Evolutionary conservation across 1,140 invertebrate species (phyloP), one percentile per base, ranked within the genome.

Genomic region (Drosophila ercepeae): DNA sequence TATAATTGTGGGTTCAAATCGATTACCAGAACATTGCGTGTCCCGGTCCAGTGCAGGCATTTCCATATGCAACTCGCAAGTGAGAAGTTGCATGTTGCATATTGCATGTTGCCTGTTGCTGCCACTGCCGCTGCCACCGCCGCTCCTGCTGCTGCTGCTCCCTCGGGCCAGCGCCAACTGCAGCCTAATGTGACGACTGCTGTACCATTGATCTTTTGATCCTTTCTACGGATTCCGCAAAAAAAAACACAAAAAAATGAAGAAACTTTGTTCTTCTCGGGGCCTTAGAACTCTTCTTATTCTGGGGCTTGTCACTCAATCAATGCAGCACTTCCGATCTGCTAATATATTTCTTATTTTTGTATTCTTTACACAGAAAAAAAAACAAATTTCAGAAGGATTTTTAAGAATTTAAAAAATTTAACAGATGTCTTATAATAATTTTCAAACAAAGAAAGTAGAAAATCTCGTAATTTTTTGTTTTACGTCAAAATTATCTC

Each of bases 1-100:
- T 32, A 32, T 78, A 79, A 79, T 81, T 84, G 60, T 76, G 71
- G 76, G 81, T 79, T 86, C 67, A 84, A 84, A 84, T 84, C 79
- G 79, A 84, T 84, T 86, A 84, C 60, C 64, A 27, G 63, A 70
- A 48, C 55, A 57, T 82, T 84, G 79, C 79, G 79, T 83, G 79
- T 13, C 42, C 18, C 36, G 23, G 34, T 50, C 21, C 21, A 5
- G 21, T 4, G 48, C 16, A 45, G 32, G 23, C 25, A 50, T 61
- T 32, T 59, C 32, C 50, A 54, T 29, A 60, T 21, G 53, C 59
- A 25, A 41, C 19, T 27, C 52, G 46, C 41, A 21, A 32, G 23
- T 42, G 18, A n/a, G 21, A 41, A 25, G 19, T 46, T 29, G 32
- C 49, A 54, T 65, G 63, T 52, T 69, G 57, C 65, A 44, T 45